Evolutionary conservation across 2,797 vertebrate species (phyloP).

Genomic region (Sphaeramia orbicularis): DNA sequence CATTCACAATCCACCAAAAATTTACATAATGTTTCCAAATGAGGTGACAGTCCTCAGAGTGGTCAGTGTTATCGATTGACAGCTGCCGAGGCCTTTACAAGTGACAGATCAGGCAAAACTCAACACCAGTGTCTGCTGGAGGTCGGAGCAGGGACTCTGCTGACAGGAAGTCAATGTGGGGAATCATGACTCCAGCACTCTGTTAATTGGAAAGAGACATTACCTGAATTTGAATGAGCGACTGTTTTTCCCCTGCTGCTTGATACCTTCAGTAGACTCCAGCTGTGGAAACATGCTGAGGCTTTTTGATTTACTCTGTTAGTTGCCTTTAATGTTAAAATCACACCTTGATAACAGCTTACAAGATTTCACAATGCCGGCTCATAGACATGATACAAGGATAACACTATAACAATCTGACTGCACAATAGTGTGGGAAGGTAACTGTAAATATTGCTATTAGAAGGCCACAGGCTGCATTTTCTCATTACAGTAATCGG

Average conservation of each 20-base stretch:
- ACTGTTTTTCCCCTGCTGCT: constrained; percentile 2
- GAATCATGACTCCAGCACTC: constrained; percentile 62
- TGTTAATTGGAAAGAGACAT: constrained; percentile 68
- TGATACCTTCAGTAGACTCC: constrained; percentile 31
- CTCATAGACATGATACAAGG: constrained; percentile 9
- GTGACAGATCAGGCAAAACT: constrained; percentile 35
- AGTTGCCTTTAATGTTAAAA: constrained; percentile 14
- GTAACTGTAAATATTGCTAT: background rate
- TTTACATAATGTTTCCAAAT: constrained; percentile 12
- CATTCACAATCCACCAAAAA: constrained; percentile 6
- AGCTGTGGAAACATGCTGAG: constrained; percentile 15
- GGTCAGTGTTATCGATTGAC: constrained; percentile 35
- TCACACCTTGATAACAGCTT: constrained; percentile 5
- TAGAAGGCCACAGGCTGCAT: background rate
- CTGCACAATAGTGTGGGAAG: background rate
- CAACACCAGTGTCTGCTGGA: constrained; percentile 7
- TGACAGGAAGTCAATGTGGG: constrained; percentile 69
- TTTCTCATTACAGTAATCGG: constrained; percentile 2
- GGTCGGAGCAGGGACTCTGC: constrained; percentile 22
- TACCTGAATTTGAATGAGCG: constrained; percentile 60
- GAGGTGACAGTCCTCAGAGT: background rate
- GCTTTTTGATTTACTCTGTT: constrained; percentile 23
- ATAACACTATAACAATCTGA: background rate
- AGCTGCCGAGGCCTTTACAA: constrained; percentile 19
- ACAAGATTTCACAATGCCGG: background rate